These are phyloP conservation scores for Vultur gryphus DNA, from an alignment of 2,797 vertebrate species.

Conservation along the genomic window DNA sequence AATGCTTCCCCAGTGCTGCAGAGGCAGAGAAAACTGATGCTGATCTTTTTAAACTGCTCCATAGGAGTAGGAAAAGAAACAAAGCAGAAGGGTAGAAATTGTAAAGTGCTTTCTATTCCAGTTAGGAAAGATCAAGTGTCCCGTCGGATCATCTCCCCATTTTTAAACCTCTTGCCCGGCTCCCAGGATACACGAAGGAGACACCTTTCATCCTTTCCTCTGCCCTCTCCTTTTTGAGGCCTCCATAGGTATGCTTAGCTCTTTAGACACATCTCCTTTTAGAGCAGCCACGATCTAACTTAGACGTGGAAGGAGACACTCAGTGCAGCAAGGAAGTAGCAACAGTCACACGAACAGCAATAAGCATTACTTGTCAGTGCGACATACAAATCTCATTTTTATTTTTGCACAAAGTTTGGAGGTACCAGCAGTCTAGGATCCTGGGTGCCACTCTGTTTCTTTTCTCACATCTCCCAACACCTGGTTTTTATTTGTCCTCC, in stretches of 20 bases:
- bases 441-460: neutral
- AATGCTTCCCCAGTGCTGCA: neutral
- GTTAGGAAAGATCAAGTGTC: neutral
- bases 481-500: neutral
- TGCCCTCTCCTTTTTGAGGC: neutral
- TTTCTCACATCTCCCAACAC: neutral
- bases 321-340: neutral
- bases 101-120: neutral
- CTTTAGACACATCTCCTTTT: neutral
- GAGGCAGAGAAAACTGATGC: neutral
- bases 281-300: neutral
- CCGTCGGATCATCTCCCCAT: neutral
- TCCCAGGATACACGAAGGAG: neutral
- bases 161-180: neutral
- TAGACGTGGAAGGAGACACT: neutral
- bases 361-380: neutral
- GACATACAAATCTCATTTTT: neutral
- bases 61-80: neutral
- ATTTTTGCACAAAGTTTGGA: neutral
- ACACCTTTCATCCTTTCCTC: neutral
- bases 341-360: accelerated
- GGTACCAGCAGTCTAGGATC: neutral
- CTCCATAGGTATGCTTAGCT: neutral
- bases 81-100: neutral
- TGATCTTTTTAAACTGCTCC: neutral